phyloP scores from a whole-genome alignment of 2,113 vertebrate species.

The Sterrhoptilus dennistouni region DNA sequence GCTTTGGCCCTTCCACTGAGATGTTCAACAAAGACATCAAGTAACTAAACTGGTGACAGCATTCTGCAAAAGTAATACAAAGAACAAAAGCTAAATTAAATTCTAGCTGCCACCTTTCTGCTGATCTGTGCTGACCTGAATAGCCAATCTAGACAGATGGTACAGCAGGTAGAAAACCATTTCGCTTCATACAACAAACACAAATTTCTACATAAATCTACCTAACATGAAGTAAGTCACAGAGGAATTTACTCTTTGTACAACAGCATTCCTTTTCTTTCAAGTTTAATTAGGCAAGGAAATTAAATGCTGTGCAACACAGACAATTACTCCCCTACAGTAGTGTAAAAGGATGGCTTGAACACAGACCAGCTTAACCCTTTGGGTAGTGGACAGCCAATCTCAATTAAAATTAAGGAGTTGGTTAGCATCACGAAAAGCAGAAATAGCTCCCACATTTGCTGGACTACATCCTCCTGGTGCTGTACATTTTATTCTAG shows the following conservation, averaged over 20 bases:
- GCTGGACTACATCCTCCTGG: neutral
- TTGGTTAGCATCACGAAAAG: neutral
- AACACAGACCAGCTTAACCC: neutral
- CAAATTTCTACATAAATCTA: neutral
- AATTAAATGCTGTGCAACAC: neutral
- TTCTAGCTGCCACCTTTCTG: neutral
- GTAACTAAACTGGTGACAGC: neutral
- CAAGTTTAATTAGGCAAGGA: constrained; percentile 26
- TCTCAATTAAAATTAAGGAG: neutral
- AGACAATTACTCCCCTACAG: neutral
- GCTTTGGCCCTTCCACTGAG: neutral
- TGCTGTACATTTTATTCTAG: constrained; percentile 3
- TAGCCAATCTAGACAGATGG: neutral
- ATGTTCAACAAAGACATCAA: neutral
- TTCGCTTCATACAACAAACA: neutral
- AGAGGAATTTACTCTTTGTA: neutral
- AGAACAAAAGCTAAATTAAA: neutral
- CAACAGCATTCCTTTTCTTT: neutral
- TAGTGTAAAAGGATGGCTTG: neutral
- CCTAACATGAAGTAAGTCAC: neutral
- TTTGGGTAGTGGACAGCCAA: neutral
- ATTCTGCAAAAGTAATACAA: neutral
- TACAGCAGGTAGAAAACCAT: neutral
- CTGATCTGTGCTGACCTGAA: neutral
- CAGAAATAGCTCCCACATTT: neutral